These are phyloP conservation scores for Amphipoea lucens DNA, from an alignment of 2,888 invertebrate genomes.

Conservation along the genomic window DNA sequence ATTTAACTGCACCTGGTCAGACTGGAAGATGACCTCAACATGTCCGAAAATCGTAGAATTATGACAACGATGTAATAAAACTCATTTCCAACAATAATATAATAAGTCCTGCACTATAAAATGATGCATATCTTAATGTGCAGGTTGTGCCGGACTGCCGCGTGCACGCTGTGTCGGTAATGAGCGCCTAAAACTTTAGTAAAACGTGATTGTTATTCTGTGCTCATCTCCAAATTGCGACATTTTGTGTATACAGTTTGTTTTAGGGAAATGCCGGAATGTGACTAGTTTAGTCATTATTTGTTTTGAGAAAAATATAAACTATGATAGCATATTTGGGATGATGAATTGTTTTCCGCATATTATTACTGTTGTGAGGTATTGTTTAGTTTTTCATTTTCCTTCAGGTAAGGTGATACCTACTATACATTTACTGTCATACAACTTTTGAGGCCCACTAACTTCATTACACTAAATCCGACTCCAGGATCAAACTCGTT, in stretches of 20 bases:
- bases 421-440: background rate
- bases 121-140: constrained; percentile 50
- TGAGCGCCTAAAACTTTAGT: constrained; percentile 35
- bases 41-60: constrained; percentile 2
- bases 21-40: constrained; percentile 23
- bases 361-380: background rate
- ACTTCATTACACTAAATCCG: too few species aligned
- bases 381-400: background rate
- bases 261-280: background rate
- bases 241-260: constrained; percentile 15
- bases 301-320: background rate
- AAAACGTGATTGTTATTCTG: constrained; percentile 47
- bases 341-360: background rate
- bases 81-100: constrained; percentile 23
- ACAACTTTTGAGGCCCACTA: too few species aligned
- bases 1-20: background rate
- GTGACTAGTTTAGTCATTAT: background rate
- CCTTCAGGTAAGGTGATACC: background rate
- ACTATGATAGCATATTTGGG: background rate
- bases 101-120: constrained; percentile 4
- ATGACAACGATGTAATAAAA: constrained; percentile 18
- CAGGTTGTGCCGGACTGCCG: constrained; percentile 8
- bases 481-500: too few species aligned
- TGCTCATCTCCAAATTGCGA: constrained; percentile 38
- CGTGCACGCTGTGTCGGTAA: constrained; percentile 18